Percentiles rank a stretch among this genome's conserved stretches.
Conservation (phyloP, 2,113 vertebrate species). For the Vidua macroura region DNA sequence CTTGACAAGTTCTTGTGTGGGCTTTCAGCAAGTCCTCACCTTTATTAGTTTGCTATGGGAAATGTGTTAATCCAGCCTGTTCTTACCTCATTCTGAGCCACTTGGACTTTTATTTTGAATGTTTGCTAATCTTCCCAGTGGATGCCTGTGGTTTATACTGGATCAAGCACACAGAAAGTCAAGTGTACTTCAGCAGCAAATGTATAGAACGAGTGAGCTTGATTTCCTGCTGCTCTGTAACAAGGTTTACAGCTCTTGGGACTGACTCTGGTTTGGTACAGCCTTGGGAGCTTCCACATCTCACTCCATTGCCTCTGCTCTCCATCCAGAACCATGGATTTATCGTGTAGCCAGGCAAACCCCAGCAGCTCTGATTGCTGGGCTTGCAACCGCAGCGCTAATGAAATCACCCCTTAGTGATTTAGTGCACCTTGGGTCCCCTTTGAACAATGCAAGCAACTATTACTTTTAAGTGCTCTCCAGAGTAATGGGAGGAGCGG, state of each 20-base stretch:
- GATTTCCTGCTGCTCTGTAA: neutral
- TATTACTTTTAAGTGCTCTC: neutral
- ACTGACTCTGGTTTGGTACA: neutral
- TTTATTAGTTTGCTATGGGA: neutral
- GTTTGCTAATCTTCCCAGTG: constrained; percentile 42
- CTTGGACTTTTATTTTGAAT: neutral
- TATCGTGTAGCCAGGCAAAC: neutral
- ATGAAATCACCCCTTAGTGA: neutral
- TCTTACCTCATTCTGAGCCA: neutral
- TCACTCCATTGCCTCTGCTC: neutral
- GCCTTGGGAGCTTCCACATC: neutral
- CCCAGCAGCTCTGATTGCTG: neutral
- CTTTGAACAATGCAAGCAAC: neutral
- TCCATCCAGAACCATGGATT: neutral
- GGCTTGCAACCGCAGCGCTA: neutral
- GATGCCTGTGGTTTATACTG: constrained; percentile 38
- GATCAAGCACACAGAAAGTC: neutral
- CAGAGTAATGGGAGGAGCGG: neutral
- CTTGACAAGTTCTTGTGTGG: neutral
- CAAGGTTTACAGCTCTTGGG: neutral
- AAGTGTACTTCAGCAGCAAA: constrained; percentile 23
- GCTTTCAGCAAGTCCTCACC: constrained; percentile 44
- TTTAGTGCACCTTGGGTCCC: neutral
- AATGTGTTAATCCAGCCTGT: neutral
- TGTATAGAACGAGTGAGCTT: neutral